Percentiles rank a stretch among this genome's conserved stretches.
Evolutionary conservation across 2,113 vertebrate genomes (phyloP).

Genomic region (Microcebus ravelobensis): DNA sequence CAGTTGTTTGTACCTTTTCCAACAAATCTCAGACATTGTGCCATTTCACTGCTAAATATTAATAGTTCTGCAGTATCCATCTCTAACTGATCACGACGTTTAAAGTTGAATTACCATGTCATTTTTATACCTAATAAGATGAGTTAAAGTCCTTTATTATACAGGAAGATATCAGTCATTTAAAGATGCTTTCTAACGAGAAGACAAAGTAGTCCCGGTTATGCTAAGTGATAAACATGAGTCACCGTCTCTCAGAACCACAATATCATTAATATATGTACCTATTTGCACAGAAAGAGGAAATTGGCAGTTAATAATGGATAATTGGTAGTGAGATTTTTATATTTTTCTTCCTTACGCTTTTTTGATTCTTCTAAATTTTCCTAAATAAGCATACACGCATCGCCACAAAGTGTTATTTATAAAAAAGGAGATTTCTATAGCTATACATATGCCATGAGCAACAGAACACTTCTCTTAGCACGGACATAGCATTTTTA

Average conservation of each 20-base stretch:
- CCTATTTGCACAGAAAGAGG: background rate
- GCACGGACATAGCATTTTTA: background rate
- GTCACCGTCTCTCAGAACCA: background rate
- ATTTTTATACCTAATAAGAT: background rate
- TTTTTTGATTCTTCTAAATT: background rate
- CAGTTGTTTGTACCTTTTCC: background rate
- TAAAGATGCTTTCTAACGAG: background rate
- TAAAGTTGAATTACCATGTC: background rate
- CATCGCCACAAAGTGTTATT: background rate
- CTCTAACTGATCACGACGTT: background rate
- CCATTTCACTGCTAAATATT: background rate
- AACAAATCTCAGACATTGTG: background rate
- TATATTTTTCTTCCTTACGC: background rate
- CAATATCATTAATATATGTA: background rate
- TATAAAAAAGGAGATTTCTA: background rate
- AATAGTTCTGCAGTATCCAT: background rate
- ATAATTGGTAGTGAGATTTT: background rate
- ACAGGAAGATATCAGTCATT: background rate
- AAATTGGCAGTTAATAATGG: background rate
- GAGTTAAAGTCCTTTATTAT: background rate
- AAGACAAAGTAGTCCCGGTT: background rate
- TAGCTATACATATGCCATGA: accelerated
- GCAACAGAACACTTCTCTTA: background rate
- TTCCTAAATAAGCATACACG: background rate
- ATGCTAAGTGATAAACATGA: background rate